These are phyloP conservation scores for Fundulus diaphanus DNA, from an alignment of 2,797 vertebrate species.

Conservation along the genomic window DNA sequence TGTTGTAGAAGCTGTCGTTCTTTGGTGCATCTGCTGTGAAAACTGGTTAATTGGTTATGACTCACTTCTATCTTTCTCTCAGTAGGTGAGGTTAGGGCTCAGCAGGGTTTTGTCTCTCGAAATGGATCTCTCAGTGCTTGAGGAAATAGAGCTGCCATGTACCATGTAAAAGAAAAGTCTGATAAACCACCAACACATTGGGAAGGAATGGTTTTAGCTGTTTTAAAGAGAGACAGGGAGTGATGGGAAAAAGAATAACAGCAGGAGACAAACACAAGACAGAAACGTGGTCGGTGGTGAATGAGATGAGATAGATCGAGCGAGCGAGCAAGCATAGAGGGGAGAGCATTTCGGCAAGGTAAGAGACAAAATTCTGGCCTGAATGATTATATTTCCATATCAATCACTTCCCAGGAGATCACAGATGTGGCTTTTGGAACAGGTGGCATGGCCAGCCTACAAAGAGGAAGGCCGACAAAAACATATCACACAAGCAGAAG, in stretches of 20 bases:
- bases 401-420: slow-evolving; percentile 86
- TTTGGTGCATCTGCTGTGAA: slow-evolving; percentile 37
- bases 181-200: slow-evolving; percentile 57
- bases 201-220: slow-evolving; percentile 29
- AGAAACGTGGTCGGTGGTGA: slow-evolving; percentile 65
- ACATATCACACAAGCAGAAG: slow-evolving; percentile 59
- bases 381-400: slow-evolving; percentile 89
- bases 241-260: slow-evolving; percentile 32
- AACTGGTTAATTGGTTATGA: slow-evolving; percentile 72
- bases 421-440: slow-evolving; percentile 86
- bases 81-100: slow-evolving; percentile 70
- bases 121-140: slow-evolving; percentile 68
- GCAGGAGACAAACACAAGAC: slow-evolving; percentile 56
- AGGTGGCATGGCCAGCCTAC: slow-evolving; percentile 86
- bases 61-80: slow-evolving; percentile 71
- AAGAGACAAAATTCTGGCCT: slow-evolving; percentile 79
- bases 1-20: slow-evolving; percentile 18
- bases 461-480: slow-evolving; percentile 79
- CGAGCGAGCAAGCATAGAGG: slow-evolving; percentile 46
- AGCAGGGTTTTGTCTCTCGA: slow-evolving; percentile 68
- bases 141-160: slow-evolving; percentile 53
- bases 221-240: slow-evolving; percentile 32
- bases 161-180: slow-evolving; percentile 51
- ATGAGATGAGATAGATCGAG: slow-evolving; percentile 63
- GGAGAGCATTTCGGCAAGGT: slow-evolving; percentile 44